Evolutionary conservation across 2,113 vertebrate genomes (phyloP).

Genomic region (Phylloscopus trochiloides): DNA sequence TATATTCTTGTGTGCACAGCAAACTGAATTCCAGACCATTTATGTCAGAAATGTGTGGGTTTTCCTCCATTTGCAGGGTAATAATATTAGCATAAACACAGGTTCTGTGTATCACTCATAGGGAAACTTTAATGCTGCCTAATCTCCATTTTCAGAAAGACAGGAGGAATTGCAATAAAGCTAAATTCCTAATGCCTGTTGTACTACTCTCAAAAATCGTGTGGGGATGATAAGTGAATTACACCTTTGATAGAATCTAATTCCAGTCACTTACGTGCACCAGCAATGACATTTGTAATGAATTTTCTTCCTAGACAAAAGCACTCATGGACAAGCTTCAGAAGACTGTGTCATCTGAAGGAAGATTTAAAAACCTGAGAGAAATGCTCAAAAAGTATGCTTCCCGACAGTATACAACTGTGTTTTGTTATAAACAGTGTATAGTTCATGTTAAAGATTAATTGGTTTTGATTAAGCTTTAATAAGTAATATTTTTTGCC

Average conservation of each 20-base stretch:
- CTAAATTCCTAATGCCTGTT: not conserved
- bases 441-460: not conserved
- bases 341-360: slow-evolving; percentile 97
- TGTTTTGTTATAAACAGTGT: not conserved
- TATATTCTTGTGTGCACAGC: not conserved
- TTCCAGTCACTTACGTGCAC: not conserved
- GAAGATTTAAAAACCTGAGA: slow-evolving; percentile 98
- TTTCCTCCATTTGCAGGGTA: not conserved
- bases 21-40: not conserved
- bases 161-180: not conserved
- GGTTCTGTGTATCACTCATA: not conserved
- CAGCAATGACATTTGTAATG: not conserved
- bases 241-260: not conserved
- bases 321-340: slow-evolving; percentile 98
- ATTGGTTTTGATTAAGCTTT: not conserved
- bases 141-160: not conserved
- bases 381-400: slow-evolving; percentile 97
- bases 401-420: not conserved
- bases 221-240: not conserved
- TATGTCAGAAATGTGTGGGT: not conserved
- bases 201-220: not conserved
- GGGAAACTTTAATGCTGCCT: not conserved
- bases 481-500: not conserved
- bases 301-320: slow-evolving; percentile 83
- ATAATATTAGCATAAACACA: not conserved